Conservation (phyloP, 2,797 vertebrate species). For the Myotis myotis region DNA sequence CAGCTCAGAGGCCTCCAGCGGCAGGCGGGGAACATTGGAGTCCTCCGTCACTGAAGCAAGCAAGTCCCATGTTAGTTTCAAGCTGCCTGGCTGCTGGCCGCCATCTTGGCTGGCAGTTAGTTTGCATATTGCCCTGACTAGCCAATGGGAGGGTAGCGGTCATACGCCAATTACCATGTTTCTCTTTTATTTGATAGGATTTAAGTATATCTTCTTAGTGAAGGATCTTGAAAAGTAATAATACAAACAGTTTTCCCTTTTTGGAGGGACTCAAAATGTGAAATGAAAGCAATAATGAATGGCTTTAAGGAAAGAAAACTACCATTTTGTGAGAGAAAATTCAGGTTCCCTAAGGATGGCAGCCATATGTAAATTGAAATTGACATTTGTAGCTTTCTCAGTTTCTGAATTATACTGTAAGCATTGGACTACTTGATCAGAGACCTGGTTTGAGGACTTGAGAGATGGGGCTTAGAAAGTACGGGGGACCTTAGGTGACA, state of each 20-base stretch:
- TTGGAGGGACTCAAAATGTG: not conserved
- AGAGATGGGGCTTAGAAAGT: not conserved
- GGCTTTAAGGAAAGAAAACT: conserved; percentile 40
- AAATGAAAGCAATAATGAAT: conserved; percentile 6
- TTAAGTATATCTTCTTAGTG: not conserved
- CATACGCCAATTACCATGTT: no score
- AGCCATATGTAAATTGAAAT: not conserved
- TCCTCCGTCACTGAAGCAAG: no score
- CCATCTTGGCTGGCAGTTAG: no score
- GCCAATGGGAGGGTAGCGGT: no score
- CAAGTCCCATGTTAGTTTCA: no score
- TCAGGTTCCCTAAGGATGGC: not conserved
- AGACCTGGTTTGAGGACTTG: not conserved
- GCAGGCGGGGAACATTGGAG: no score
- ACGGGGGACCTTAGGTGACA: not conserved
- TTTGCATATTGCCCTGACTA: no score
- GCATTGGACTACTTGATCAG: not conserved
- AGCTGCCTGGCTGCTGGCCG: no score
- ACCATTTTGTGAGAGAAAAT: not conserved
- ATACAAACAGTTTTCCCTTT: not conserved
- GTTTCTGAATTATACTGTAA: not conserved
- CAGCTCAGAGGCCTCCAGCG: no score
- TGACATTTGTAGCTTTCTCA: not conserved
- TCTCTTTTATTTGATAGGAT: not conserved
- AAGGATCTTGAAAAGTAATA: conserved; percentile 9